These are phyloP conservation scores for Scytalopus superciliaris DNA, from an alignment of 2,113 vertebrate genomes.

Conservation along the genomic window DNA sequence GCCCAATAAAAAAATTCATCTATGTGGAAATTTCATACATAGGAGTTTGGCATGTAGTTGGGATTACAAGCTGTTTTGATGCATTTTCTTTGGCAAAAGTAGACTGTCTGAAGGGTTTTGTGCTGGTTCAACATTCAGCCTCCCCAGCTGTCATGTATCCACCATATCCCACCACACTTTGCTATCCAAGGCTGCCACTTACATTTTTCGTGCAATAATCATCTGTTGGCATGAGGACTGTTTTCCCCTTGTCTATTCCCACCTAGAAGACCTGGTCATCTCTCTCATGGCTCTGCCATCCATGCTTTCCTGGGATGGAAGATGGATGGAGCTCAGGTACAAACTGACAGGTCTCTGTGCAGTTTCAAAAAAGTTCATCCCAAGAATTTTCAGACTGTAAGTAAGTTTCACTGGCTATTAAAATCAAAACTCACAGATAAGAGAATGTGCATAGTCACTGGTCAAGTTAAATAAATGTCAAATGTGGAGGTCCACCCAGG, in stretches of 20 bases:
- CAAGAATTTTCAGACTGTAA: neutral
- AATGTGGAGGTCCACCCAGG: neutral
- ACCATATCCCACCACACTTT: neutral
- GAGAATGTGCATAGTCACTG: neutral
- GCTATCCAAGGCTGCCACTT: neutral
- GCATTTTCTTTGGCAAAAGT: neutral
- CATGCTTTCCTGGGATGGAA: neutral
- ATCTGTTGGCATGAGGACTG: neutral
- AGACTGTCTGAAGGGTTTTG: neutral
- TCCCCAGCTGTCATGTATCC: neutral
- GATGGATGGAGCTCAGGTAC: neutral
- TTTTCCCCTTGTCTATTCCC: neutral
- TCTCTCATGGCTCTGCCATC: neutral
- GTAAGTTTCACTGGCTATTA: neutral
- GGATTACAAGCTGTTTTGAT: neutral
- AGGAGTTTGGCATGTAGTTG: neutral
- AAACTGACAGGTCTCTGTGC: rapidly evolving
- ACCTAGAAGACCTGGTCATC: neutral
- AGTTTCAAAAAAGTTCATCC: neutral
- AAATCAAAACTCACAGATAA: neutral
- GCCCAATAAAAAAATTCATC: neutral
- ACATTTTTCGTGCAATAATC: neutral
- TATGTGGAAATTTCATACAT: neutral
- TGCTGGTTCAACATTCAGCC: rapidly evolving
- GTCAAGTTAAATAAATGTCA: neutral